These are phyloP conservation scores for Spondyliosoma cantharus DNA, from an alignment of 2,797 vertebrate species.

Conservation along the genomic window DNA sequence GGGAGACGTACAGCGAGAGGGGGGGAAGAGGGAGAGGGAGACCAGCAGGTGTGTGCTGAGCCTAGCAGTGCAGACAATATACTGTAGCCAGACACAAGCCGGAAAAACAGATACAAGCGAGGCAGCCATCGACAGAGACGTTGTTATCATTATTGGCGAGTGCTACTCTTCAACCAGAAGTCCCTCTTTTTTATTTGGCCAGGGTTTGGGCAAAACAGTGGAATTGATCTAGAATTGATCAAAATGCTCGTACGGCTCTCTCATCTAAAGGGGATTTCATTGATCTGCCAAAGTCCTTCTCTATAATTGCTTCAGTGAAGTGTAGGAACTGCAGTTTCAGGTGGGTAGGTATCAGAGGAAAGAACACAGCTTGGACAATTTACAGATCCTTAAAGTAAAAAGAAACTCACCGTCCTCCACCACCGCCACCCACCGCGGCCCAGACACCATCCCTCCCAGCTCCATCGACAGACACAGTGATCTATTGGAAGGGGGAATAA, in stretches of 20 bases:
- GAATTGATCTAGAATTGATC: conserved; percentile 79
- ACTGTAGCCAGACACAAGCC: conserved; percentile 62
- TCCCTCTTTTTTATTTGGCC: conserved; percentile 74
- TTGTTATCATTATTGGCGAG: conserved; percentile 65
- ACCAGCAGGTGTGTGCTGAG: conserved; percentile 74
- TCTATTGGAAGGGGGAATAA: conserved; percentile 30
- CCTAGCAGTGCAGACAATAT: conserved; percentile 58
- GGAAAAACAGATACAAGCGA: conserved; percentile 40
- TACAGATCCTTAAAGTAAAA: conserved; percentile 74
- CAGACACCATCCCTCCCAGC: conserved; percentile 38
- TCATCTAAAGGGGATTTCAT: conserved; percentile 81
- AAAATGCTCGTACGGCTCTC: conserved; percentile 70
- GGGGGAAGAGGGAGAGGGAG: conserved; percentile 31
- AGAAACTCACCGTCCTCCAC: neutral
- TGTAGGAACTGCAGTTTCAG: conserved; percentile 78
- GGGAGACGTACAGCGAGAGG: conserved; percentile 36
- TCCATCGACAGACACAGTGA: conserved; percentile 40
- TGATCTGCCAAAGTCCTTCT: conserved; percentile 79
- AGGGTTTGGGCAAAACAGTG: conserved; percentile 74
- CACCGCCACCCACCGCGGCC: conserved; percentile 29
- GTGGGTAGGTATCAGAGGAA: conserved; percentile 74
- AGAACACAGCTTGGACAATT: conserved; percentile 74
- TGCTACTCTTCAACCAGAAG: conserved; percentile 63
- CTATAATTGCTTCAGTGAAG: conserved; percentile 81
- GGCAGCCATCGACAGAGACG: conserved; percentile 57